phyloP scores from a whole-genome alignment of 2,113 vertebrate genomes.

The Ornithorhynchus anatinus region DNA sequence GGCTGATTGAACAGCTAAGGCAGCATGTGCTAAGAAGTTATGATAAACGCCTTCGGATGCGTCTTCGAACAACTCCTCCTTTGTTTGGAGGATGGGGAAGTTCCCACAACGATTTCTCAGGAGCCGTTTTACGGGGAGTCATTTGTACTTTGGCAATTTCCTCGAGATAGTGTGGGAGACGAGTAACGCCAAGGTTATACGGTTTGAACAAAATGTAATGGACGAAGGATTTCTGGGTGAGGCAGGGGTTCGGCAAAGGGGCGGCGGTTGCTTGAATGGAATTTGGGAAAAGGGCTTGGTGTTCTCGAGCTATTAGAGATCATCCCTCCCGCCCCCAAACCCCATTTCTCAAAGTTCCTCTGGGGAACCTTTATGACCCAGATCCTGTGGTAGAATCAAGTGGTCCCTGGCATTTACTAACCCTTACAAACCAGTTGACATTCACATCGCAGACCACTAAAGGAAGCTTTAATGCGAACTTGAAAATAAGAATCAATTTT shows the following conservation, averaged over 20 bases:
- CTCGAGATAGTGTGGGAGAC: conserved; percentile 48
- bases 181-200: conserved; percentile 38
- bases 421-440: neutral
- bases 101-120: conserved; percentile 37
- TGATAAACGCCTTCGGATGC: conserved; percentile 39
- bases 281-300: conserved; percentile 23
- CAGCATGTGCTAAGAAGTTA: conserved; percentile 26
- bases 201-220: neutral
- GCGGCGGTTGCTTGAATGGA: conserved; percentile 32
- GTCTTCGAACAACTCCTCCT: conserved; percentile 55
- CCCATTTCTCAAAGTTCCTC: too few species aligned
- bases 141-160: conserved; percentile 52
- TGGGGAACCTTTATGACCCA: conserved; percentile 55
- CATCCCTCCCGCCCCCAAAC: too few species aligned
- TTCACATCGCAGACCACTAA: neutral
- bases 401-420: conserved; percentile 33
- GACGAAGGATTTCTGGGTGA: conserved; percentile 40
- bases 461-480: too few species aligned
- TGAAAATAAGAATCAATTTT: too few species aligned
- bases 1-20: conserved; percentile 36
- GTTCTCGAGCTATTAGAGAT: conserved; percentile 47
- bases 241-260: conserved; percentile 33
- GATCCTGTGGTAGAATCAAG: conserved; percentile 51
- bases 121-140: conserved; percentile 45
- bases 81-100: conserved; percentile 54